Evolutionary conservation across 2,797 vertebrate genomes (phyloP), one percentile per base, ranked within the genome.

Genomic region (Gephyroberyx darwinii): DNA sequence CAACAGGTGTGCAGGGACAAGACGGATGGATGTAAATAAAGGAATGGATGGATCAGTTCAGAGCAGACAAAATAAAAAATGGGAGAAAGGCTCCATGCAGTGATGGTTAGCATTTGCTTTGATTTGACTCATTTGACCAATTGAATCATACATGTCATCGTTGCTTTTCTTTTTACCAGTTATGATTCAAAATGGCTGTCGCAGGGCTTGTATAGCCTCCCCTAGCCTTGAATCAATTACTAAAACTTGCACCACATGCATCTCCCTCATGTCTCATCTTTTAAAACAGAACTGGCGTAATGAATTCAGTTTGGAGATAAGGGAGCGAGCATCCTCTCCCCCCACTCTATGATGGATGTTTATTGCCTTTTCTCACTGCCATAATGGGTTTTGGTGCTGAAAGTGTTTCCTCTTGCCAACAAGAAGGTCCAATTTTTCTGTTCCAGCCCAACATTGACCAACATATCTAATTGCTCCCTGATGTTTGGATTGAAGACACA

Each of bases 401-500:
- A 78, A 74, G 26, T 62, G 8, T 20, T 74, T 50, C 48, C 39
- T 37, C 54, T 75, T 83, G 74, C 82, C 84, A 78, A 77, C 69
- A 75, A 80, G 43, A 82, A 75, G 60, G 69, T 86, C 78, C 55
- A 80, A 74, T 79, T 67, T 75, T 74, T 72, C 45, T 73, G 68
- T 74, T 81, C 57, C 70, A 63, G 73, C 33, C 67, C 63, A 83
- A 72, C 56, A 60, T 62, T 76, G 75, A 68, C 74, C 79, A 80
- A 88, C 75, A 77, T 78, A 62, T 75, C 53, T 60, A 84, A 82
- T 82, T 80, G 78, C 75, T 89, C 73, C 82, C 78, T 85, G 77
- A 82, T 86, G 84, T 84, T 90, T 88, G 85, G 84, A 86, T 78
- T 63, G 71, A 84, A 80, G 77, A 89, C 84, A 85, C 69, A 84